Evolutionary conservation across 1,140 invertebrate species (phyloP), one percentile per base, ranked within the genome.

Genomic region (Leguminivora glycinivorella): DNA sequence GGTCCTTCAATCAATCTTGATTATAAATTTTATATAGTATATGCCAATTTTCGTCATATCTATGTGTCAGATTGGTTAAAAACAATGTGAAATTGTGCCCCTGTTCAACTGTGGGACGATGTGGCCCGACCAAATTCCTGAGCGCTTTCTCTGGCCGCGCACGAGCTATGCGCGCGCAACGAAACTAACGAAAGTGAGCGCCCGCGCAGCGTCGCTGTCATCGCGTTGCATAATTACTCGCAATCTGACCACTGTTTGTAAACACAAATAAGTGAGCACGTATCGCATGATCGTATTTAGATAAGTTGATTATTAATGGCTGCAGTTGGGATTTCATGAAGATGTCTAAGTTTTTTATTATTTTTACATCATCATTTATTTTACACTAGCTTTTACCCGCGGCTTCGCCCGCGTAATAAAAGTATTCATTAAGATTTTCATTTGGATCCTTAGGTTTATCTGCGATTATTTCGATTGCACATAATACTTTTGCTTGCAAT

Each of bases 181-280:
- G 83, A 81, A 76, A 70, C 80, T 85, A 89, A 86, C 81, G 88
- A 89, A 90, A 88, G 88, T 89, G 87, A 89, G 81, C 80, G 83
- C 77, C 75, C 70, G 74, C 75, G 72, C 78, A 78, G 78, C 75
- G 72, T 72, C 75, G 77, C 82, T 88, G 88, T 87, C 87, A 84
- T 83, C 83, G 70, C 68, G 72, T 91, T 91, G 88, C 89, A 90
- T 91, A 91, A 91, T 89, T 91, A 89, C 83, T 78, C 82, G 81
- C 85, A 81, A 82, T 85, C 83, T 79, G 72, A 83, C 77, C 78
- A 84, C 87, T 91, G 89, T 91, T 90, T 91, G 89, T 90, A 91
- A 91, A 91, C 89, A 91, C 76, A 77, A 78, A 78, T 75, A 80
- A 83, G 81, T 81, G 78, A 24, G 71, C 69, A 75, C 52, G 83